Conservation (phyloP, 2,888 invertebrate genomes). For the Acronicta psi region DNA sequence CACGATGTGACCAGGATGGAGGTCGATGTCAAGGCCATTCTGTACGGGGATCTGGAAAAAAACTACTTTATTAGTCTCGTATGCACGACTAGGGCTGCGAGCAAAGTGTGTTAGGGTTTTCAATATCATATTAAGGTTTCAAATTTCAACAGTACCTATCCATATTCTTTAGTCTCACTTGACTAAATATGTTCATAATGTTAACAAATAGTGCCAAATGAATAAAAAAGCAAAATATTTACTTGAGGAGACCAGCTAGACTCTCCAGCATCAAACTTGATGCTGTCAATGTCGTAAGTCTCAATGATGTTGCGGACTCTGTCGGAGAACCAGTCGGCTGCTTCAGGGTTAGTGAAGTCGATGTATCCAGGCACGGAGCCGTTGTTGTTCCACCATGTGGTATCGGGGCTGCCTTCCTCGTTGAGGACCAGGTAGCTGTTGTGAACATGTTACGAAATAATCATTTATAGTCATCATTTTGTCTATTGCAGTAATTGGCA, state of each 20-base stretch:
- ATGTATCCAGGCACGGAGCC: constrained; percentile 89
- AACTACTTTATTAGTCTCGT: not conserved
- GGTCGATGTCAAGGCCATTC: constrained; percentile 82
- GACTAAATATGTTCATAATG: no score
- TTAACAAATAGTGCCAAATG: no score
- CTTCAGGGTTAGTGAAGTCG: constrained; percentile 92
- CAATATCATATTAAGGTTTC: no score
- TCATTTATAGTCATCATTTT: no score
- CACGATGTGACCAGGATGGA: constrained; percentile 89
- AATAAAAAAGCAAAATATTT: constrained; percentile 10
- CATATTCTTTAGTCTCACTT: no score
- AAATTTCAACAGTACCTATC: no score
- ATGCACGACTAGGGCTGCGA: no score
- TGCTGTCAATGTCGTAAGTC: constrained; percentile 91
- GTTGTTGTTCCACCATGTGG: constrained; percentile 88
- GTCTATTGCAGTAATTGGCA: no score
- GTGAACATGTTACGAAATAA: not conserved
- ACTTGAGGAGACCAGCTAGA: constrained; percentile 91
- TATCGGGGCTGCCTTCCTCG: constrained; percentile 82
- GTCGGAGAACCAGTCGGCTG: constrained; percentile 89
- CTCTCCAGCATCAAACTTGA: constrained; percentile 96
- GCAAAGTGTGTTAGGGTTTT: no score
- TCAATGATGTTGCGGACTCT: constrained; percentile 87
- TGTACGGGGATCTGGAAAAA: constrained; percentile 85
- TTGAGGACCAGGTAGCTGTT: constrained; percentile 86